Evolutionary conservation across 1,140 invertebrate genomes (phyloP).

Genomic region (Drosophila gunungcola): DNA sequence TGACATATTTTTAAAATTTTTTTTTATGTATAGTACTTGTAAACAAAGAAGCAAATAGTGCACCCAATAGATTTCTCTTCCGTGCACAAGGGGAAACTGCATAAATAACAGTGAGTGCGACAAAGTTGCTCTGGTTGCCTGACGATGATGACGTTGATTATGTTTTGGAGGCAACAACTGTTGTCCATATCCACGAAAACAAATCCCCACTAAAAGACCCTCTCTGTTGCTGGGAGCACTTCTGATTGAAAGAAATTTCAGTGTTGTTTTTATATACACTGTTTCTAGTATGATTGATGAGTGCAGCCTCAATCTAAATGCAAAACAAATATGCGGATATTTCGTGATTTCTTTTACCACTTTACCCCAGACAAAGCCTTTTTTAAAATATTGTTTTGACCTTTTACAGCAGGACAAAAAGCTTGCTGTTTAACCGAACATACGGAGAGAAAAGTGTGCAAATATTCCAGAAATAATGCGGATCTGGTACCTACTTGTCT

Average conservation of each 20-base stretch:
- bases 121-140: slow-evolving; percentile 47
- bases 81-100: slow-evolving; percentile 32
- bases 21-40: no score
- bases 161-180: slow-evolving; percentile 44
- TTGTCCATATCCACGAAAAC: slow-evolving; percentile 26
- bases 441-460: slow-evolving; percentile 13
- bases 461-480: slow-evolving; percentile 18
- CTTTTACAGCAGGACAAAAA: background rate
- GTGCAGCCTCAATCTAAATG: slow-evolving; percentile 34
- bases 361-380: background rate
- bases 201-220: slow-evolving; percentile 58
- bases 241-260: slow-evolving; percentile 58
- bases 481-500: slow-evolving; percentile 15
- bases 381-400: slow-evolving; percentile 25
- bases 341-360: slow-evolving; percentile 3
- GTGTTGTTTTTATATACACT: slow-evolving; percentile 7
- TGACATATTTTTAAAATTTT: no score
- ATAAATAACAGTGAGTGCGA: slow-evolving; percentile 59
- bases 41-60: no score
- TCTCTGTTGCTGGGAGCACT: slow-evolving; percentile 28
- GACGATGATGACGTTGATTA: slow-evolving; percentile 68
- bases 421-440: background rate
- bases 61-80: background rate
- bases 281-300: slow-evolving; percentile 61
- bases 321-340: slow-evolving; percentile 15